These are phyloP conservation scores for Acleris holmiana DNA, from an alignment of 2,888 invertebrate species.

Conservation along the genomic window DNA sequence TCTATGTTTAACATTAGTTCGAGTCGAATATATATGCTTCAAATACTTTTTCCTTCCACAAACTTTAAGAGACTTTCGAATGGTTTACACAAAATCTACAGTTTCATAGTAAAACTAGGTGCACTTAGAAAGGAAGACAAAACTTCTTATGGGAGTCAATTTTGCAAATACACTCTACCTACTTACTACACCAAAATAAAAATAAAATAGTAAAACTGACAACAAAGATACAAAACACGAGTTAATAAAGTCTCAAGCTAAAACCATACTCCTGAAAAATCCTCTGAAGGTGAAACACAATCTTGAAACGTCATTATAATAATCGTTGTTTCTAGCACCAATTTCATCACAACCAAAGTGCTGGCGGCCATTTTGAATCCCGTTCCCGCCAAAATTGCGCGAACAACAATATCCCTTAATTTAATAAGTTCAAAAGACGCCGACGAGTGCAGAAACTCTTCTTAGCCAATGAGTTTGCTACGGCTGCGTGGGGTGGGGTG, in stretches of 20 bases:
- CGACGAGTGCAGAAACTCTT: constrained; percentile 46
- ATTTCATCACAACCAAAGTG: constrained; percentile 31
- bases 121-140: no score
- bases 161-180: neutral
- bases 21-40: no score
- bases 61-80: no score
- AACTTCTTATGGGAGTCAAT: no score
- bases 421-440: constrained; percentile 68
- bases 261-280: neutral
- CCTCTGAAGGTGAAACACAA: constrained; percentile 19
- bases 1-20: no score
- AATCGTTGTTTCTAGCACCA: constrained; percentile 31
- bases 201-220: neutral
- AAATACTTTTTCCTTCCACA: no score
- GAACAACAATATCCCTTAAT: constrained; percentile 74
- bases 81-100: no score
- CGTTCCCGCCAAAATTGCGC: constrained; percentile 54
- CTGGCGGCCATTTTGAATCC: constrained; percentile 27
- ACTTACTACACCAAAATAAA: neutral
- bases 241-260: neutral
- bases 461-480: constrained; percentile 35
- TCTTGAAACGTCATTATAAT: constrained; percentile 21
- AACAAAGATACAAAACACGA: neutral
- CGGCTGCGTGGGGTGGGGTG: neutral
- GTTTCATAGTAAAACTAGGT: no score